Conservation (phyloP, 2,113 vertebrate genomes). For the Calidris pygmaea region DNA sequence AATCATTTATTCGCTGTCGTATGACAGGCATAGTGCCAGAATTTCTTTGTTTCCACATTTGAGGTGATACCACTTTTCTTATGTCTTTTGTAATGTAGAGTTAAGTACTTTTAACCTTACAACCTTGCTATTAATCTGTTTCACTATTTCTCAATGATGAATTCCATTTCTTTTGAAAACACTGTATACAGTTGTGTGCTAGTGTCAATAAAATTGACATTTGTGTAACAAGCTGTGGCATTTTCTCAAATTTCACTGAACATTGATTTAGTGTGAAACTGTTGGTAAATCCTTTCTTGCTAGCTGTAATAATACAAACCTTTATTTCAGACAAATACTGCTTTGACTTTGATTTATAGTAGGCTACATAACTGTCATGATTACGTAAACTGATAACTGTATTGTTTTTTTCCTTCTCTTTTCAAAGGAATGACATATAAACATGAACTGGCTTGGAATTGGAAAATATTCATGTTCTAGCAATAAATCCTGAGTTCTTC, state of each 20-base stretch:
- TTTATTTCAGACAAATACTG: slow-evolving; percentile 50
- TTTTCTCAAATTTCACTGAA: slow-evolving; percentile 78
- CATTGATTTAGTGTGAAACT: slow-evolving; percentile 63
- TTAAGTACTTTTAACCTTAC: slow-evolving; percentile 66
- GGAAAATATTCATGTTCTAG: slow-evolving; percentile 44
- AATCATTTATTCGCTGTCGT: slow-evolving; percentile 33
- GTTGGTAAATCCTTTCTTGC: slow-evolving; percentile 54
- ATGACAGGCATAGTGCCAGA: slow-evolving; percentile 70
- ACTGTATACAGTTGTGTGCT: slow-evolving; percentile 86
- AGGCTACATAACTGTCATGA: slow-evolving; percentile 45
- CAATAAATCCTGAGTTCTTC: background rate
- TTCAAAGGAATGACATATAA: slow-evolving; percentile 46
- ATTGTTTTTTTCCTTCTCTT: slow-evolving; percentile 20
- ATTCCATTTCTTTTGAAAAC: slow-evolving; percentile 74
- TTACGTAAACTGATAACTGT: slow-evolving; percentile 43
- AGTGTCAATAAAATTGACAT: slow-evolving; percentile 91
- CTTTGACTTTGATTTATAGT: background rate
- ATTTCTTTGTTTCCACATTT: slow-evolving; percentile 69
- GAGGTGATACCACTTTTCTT: slow-evolving; percentile 63
- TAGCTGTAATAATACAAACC: slow-evolving; percentile 49
- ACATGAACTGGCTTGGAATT: slow-evolving; percentile 18
- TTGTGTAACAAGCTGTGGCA: slow-evolving; percentile 81
- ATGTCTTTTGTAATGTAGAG: slow-evolving; percentile 74
- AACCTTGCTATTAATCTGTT: slow-evolving; percentile 68
- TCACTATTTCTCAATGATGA: slow-evolving; percentile 72